Conservation (phyloP, 2,888 invertebrate genomes). For the Phortica okadai region DNA sequence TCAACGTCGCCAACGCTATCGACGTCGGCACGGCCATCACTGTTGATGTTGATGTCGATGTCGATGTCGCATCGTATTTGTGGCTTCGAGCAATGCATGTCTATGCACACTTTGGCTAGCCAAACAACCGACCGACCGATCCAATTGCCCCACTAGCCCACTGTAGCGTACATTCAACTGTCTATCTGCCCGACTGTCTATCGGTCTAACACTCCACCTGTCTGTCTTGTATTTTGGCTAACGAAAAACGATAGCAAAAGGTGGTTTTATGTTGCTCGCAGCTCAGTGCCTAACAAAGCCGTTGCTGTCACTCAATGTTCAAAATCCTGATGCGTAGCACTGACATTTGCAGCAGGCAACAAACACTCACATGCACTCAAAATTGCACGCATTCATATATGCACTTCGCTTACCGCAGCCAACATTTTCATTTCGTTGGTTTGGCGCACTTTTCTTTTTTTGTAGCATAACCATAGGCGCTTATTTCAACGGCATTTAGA, state of each 20-base stretch:
- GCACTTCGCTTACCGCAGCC: background rate
- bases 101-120: background rate
- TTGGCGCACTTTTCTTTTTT: background rate
- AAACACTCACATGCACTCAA: background rate
- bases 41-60: background rate
- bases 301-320: constrained; percentile 3
- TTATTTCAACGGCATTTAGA: background rate
- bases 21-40: background rate
- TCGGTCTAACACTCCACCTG: background rate
- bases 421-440: background rate
- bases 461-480: background rate
- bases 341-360: constrained; percentile 3
- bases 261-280: background rate
- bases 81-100: constrained; percentile 8
- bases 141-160: no score
- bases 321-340: background rate
- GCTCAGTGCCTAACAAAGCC: background rate
- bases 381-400: background rate
- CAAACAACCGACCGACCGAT: background rate
- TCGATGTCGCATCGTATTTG: constrained; percentile 19
- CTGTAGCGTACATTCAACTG: background rate
- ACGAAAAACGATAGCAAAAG: background rate
- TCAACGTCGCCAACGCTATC: constrained; percentile 2
- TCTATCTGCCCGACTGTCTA: background rate
- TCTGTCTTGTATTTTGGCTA: background rate